Evolutionary conservation across 2,113 vertebrate genomes (phyloP).

Genomic region (Condylura cristata): DNA sequence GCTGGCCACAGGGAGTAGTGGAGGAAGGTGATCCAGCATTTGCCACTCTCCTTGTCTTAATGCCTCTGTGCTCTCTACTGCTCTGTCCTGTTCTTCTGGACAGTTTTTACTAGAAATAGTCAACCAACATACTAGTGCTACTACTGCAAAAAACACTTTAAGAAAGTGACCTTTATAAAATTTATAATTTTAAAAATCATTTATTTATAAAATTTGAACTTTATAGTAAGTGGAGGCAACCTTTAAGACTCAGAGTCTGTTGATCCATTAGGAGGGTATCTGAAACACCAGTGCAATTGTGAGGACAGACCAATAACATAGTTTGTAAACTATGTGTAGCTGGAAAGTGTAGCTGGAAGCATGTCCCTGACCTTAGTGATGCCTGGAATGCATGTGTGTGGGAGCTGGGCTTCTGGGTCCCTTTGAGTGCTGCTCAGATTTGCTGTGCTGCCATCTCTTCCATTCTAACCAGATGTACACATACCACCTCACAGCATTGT

Average conservation of each 20-base stretch:
- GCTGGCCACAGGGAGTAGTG: background rate
- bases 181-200: too few relatives aligned
- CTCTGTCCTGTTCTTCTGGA: background rate
- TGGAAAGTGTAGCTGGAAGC: background rate
- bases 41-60: background rate
- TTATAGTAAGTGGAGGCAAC: background rate
- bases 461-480: background rate
- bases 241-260: background rate
- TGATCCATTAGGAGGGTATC: background rate
- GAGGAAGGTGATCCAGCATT: background rate
- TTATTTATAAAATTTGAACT: too few relatives aligned
- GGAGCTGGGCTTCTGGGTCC: too few relatives aligned
- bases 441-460: background rate
- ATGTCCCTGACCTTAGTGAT: background rate
- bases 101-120: slow-evolving; percentile 3
- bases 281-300: background rate
- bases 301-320: background rate
- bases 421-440: too few relatives aligned
- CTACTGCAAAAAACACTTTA: background rate
- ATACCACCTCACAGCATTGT: background rate
- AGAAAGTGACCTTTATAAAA: background rate
- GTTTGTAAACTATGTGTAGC: background rate
- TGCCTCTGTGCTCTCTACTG: background rate
- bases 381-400: background rate
- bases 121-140: background rate